Conservation (phyloP, 2,888 invertebrate genomes). For the Hanleya hanleyi region DNA sequence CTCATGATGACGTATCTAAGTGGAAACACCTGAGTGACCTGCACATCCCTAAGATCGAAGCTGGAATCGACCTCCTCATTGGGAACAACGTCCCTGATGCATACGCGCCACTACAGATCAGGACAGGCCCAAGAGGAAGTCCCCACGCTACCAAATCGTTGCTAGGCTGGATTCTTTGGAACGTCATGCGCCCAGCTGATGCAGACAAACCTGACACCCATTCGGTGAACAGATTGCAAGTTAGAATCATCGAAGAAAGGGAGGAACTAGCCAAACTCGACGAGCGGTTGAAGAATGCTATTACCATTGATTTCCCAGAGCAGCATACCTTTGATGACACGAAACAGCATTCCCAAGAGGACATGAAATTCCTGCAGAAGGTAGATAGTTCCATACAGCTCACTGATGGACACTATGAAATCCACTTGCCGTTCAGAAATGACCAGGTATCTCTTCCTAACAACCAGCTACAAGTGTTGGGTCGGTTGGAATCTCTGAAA, state of each 20-base stretch:
- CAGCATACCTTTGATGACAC: slow-evolving; percentile 22
- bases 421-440: slow-evolving; percentile 20
- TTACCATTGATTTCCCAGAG: slow-evolving; percentile 33
- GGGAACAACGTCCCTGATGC: slow-evolving; percentile 24
- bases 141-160: slow-evolving; percentile 22
- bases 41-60: slow-evolving; percentile 19
- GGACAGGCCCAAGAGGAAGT: slow-evolving; percentile 21
- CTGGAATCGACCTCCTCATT: slow-evolving; percentile 17
- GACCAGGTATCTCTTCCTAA: slow-evolving; percentile 6
- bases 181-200: slow-evolving; percentile 7
- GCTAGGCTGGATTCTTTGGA: slow-evolving; percentile 29
- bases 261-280: slow-evolving; percentile 11
- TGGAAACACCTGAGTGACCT: slow-evolving; percentile 29
- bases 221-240: slow-evolving; percentile 11
- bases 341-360: slow-evolving; percentile 23
- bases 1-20: slow-evolving; percentile 21
- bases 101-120: slow-evolving; percentile 18
- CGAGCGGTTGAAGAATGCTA: slow-evolving; percentile 3
- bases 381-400: slow-evolving; percentile 14
- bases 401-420: slow-evolving; percentile 21
- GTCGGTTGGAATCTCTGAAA: slow-evolving; percentile 8
- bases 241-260: background rate
- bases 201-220: too few relatives aligned
- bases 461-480: slow-evolving; percentile 6
- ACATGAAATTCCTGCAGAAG: slow-evolving; percentile 22